phyloP scores from a whole-genome alignment of 2,888 invertebrate genomes.

The Sabatieria punctata region DNA sequence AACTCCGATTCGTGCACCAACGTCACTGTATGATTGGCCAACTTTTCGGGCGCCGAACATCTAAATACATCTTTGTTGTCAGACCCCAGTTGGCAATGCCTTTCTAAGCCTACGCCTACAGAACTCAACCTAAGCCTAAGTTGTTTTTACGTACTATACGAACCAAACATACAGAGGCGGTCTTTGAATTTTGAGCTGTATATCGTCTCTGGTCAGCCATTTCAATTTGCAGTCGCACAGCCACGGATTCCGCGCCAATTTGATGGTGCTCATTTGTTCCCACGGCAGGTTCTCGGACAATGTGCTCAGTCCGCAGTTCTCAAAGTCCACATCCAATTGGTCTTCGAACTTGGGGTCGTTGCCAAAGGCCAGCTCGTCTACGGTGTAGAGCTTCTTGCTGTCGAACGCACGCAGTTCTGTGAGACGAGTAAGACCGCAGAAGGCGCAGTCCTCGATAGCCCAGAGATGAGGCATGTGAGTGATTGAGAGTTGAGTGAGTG shows the following conservation, averaged over 20 bases:
- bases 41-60: too few species aligned
- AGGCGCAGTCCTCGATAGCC: not conserved
- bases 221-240: constrained; percentile 16
- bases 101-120: too few species aligned
- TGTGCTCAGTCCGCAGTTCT: not conserved
- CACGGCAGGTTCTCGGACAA: not conserved
- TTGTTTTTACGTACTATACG: too few species aligned
- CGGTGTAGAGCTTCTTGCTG: not conserved
- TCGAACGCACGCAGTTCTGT: not conserved
- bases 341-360: not conserved
- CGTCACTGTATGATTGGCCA: too few species aligned
- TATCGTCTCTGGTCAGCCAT: too few species aligned
- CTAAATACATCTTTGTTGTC: too few species aligned
- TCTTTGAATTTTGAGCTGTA: too few species aligned
- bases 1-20: too few species aligned
- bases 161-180: too few species aligned
- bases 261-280: constrained; percentile 3
- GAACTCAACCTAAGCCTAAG: too few species aligned
- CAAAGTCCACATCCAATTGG: not conserved
- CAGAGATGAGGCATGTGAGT: not conserved
- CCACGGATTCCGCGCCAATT: constrained; percentile 15
- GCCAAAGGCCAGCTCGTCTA: not conserved
- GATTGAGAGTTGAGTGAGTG: not conserved
- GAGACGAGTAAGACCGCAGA: not conserved
- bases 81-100: too few species aligned